These are phyloP conservation scores for Lepidothrix coronata DNA, from an alignment of 2,113 vertebrate genomes.

Conservation along the genomic window DNA sequence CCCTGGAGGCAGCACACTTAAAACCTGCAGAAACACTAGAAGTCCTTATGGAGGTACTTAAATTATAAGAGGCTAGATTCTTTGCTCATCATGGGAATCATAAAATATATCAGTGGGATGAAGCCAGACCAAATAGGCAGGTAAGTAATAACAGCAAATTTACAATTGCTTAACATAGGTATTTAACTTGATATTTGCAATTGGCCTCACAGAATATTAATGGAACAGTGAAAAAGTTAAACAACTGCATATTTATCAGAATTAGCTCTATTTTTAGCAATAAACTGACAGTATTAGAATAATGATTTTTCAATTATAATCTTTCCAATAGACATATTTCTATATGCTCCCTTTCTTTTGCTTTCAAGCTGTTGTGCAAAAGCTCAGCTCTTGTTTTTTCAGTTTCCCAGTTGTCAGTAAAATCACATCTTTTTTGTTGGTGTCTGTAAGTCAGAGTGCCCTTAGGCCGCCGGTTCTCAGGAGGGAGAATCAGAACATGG, in stretches of 20 bases:
- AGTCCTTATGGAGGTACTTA: neutral
- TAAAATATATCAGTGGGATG: neutral
- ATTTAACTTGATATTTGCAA: neutral
- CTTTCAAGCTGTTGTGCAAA: neutral
- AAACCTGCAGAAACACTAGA: neutral
- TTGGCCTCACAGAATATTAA: neutral
- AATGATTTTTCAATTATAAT: neutral
- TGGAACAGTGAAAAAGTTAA: neutral
- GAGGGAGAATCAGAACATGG: neutral
- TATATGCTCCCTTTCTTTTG: neutral
- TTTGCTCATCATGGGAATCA: neutral
- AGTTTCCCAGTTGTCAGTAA: neutral
- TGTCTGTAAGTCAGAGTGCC: neutral
- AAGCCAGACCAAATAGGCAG: neutral
- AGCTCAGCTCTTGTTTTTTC: neutral
- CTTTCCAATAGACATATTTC: neutral
- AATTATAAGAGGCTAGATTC: neutral
- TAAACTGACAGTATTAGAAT: neutral
- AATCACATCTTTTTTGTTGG: neutral
- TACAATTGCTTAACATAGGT: neutral
- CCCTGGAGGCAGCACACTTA: neutral
- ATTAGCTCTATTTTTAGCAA: neutral
- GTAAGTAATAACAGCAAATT: neutral
- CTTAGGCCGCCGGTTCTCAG: neutral
- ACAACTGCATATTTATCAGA: neutral